phyloP scores from a whole-genome alignment of 2,797 vertebrate genomes.

The Amphiprion clarkii region DNA sequence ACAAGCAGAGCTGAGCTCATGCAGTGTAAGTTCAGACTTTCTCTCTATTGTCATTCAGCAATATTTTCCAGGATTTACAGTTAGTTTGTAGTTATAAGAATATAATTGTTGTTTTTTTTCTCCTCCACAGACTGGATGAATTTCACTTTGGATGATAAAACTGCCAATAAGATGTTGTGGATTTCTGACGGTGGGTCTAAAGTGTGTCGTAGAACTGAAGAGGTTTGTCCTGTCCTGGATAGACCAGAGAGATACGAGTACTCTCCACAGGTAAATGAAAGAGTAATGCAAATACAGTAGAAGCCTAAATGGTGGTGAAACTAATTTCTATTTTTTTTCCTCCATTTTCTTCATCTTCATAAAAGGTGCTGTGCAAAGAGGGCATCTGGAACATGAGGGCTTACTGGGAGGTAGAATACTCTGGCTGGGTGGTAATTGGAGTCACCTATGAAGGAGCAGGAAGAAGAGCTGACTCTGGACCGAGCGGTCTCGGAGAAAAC shows the following conservation, averaged over 20 bases:
- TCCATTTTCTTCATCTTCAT: background rate
- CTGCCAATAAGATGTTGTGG: conserved; percentile 78
- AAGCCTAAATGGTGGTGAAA: background rate
- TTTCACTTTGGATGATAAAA: conserved; percentile 74
- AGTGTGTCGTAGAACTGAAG: conserved; percentile 67
- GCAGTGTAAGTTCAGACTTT: conserved; percentile 50
- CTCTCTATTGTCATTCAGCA: background rate
- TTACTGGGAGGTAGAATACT: conserved; percentile 77
- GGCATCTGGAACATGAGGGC: conserved; percentile 63
- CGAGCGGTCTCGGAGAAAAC: conserved; percentile 80
- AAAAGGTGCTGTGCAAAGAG: conserved; percentile 78
- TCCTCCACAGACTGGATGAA: conserved; percentile 60
- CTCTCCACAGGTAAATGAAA: conserved; percentile 69
- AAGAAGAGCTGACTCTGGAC: conserved; percentile 62
- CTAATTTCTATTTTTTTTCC: background rate
- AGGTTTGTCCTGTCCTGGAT: conserved; percentile 77
- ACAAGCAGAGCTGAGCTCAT: conserved; percentile 68
- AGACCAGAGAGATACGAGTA: conserved; percentile 75
- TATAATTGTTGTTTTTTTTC: background rate
- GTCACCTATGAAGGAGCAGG: conserved; percentile 68
- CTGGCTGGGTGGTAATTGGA: conserved; percentile 72
- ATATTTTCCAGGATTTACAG: too few relatives aligned
- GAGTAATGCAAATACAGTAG: background rate
- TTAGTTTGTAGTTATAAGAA: background rate
- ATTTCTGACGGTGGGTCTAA: conserved; percentile 61